Conservation (phyloP, 2,888 invertebrate species). For the Amphipoea oculea region DNA sequence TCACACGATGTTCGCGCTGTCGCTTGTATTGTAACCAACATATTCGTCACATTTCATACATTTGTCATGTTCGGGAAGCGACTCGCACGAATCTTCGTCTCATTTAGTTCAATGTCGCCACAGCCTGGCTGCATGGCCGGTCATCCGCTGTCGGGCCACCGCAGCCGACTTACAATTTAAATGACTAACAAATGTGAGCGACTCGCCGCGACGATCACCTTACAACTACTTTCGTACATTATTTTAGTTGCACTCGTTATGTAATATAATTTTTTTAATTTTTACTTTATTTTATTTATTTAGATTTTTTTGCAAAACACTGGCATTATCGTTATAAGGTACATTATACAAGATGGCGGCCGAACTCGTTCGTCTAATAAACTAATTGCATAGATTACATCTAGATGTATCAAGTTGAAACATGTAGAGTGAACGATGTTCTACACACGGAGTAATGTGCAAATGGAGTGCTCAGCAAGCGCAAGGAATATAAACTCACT, state of each 20-base stretch:
- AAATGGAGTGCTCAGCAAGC: slow-evolving; percentile 2
- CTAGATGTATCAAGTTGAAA: slow-evolving; percentile 38
- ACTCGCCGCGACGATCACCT: slow-evolving; percentile 63
- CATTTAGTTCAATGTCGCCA: neutral
- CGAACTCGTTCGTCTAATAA: slow-evolving; percentile 54
- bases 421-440: slow-evolving; percentile 23
- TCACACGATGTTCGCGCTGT: neutral
- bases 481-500: neutral
- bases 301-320: slow-evolving; percentile 67
- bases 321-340: slow-evolving; percentile 62
- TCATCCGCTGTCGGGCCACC: slow-evolving; percentile 10
- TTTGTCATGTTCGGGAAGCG: neutral
- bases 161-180: slow-evolving; percentile 48
- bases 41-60: slow-evolving; percentile 44
- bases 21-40: slow-evolving; percentile 36
- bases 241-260: slow-evolving; percentile 81
- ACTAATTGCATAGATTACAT: slow-evolving; percentile 55
- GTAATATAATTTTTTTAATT: slow-evolving; percentile 67
- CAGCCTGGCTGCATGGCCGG: neutral
- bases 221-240: slow-evolving; percentile 73
- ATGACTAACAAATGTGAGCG: slow-evolving; percentile 52
- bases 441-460: slow-evolving; percentile 10
- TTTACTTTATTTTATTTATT: slow-evolving; percentile 71
- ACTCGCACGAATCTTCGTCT: neutral
- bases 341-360: slow-evolving; percentile 58